A percentile compares a stretch with the other conserved stretches of the same genome.
These are phyloP conservation scores for Sphyrna mokarran DNA, from an alignment of 2,113 vertebrate genomes.

Conservation along the genomic window DNA sequence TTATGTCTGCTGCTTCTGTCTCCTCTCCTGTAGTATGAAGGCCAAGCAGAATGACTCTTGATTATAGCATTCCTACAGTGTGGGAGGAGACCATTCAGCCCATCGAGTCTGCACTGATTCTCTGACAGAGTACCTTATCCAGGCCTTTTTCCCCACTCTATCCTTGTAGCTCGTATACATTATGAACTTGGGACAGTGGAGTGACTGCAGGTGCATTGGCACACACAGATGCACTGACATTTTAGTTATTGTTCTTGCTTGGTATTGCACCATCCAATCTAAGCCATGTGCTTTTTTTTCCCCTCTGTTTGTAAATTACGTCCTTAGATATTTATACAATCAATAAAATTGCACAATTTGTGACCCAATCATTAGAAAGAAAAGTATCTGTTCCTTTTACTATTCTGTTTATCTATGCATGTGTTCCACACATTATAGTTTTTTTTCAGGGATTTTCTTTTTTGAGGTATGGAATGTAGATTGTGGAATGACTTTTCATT, in stretches of 20 bases:
- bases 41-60: neutral
- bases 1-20: neutral
- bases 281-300: neutral
- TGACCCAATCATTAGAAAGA: neutral
- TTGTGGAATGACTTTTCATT: conserved; percentile 10
- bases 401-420: neutral
- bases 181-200: neutral
- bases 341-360: neutral
- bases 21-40: neutral
- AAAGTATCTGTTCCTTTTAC: neutral
- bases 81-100: too few relatives aligned
- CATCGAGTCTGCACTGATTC: too few relatives aligned
- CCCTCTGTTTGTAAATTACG: neutral
- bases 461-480: neutral
- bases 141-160: too few relatives aligned
- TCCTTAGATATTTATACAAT: neutral
- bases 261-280: neutral
- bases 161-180: too few relatives aligned
- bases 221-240: neutral
- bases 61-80: neutral
- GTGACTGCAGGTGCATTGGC: neutral
- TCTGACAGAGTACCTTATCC: too few relatives aligned
- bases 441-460: neutral
- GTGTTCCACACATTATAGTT: neutral
- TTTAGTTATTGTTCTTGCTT: neutral